Evolutionary conservation across 2,888 invertebrate genomes (phyloP).

Genomic region (Ethmia dodecea): DNA sequence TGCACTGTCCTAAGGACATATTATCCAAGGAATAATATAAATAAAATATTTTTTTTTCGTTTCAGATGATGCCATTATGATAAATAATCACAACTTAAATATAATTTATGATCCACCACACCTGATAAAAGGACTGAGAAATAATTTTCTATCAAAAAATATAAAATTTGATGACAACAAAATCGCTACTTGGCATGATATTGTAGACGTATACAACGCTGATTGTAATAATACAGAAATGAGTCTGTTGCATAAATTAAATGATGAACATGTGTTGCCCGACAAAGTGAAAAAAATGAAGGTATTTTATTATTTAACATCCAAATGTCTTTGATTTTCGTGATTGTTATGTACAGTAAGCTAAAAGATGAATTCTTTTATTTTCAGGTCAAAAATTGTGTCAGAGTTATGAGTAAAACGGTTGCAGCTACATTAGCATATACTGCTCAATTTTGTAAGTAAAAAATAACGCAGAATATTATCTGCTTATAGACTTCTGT

Average conservation of each 20-base stretch:
- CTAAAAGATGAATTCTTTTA: too few relatives aligned
- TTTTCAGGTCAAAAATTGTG: too few relatives aligned
- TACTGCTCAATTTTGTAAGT: too few relatives aligned
- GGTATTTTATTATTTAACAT: too few relatives aligned
- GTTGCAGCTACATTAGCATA: too few relatives aligned
- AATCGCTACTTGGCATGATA: slow-evolving; percentile 14
- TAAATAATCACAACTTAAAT: slow-evolving; percentile 5
- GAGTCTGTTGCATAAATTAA: slow-evolving; percentile 12
- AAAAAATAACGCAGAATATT: too few relatives aligned
- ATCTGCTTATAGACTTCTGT: too few relatives aligned
- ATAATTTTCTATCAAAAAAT: slow-evolving; percentile 16
- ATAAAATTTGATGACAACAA: slow-evolving; percentile 7
- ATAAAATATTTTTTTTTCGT: slow-evolving; percentile 1
- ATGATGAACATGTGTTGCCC: slow-evolving; percentile 12
- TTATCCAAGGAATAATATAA: too few relatives aligned
- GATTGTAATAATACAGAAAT: slow-evolving; percentile 15
- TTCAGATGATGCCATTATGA: slow-evolving; percentile 12
- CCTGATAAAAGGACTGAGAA: slow-evolving; percentile 16
- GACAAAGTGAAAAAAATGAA: slow-evolving; percentile 14
- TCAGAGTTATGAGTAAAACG: too few relatives aligned
- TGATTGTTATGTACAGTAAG: too few relatives aligned
- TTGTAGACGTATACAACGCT: slow-evolving; percentile 16
- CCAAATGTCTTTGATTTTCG: too few relatives aligned
- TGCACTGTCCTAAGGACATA: too few relatives aligned
- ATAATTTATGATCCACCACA: slow-evolving; percentile 17